A percentile compares a stretch with the other conserved stretches of the same genome.
These are phyloP conservation scores for Heliconius hermathena DNA, from an alignment of 1,140 invertebrate species.

Conservation along the genomic window DNA sequence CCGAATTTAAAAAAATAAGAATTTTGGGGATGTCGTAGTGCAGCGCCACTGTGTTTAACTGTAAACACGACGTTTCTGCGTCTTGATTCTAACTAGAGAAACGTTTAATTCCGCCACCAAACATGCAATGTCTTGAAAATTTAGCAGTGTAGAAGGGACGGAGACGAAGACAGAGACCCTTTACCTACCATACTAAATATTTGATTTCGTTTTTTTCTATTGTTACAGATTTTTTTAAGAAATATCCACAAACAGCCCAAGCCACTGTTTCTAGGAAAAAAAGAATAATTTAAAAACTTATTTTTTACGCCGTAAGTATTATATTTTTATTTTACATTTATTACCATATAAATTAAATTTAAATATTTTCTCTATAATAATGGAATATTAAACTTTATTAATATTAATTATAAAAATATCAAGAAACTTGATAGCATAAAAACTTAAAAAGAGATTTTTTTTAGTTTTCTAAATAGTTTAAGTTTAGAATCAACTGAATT, in stretches of 20 bases:
- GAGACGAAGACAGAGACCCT: too few relatives aligned
- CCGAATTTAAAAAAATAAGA: too few relatives aligned
- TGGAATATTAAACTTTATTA: background rate
- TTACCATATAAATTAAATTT: background rate
- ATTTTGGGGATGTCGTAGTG: too few relatives aligned
- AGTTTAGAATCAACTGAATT: too few relatives aligned
- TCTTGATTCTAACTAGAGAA: background rate
- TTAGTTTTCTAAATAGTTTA: too few relatives aligned
- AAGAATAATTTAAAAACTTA: background rate
- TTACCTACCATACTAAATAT: too few relatives aligned
- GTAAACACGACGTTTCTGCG: background rate
- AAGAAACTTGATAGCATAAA: too few relatives aligned
- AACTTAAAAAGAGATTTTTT: background rate
- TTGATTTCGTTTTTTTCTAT: background rate
- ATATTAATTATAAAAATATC: too few relatives aligned
- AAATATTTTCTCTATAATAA: background rate
- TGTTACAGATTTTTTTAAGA: conserved; percentile 1
- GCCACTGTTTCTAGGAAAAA: conserved; percentile 1
- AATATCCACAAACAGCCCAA: background rate
- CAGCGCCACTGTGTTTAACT: too few relatives aligned
- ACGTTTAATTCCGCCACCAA: too few relatives aligned
- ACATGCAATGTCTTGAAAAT: too few relatives aligned
- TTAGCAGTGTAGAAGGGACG: too few relatives aligned
- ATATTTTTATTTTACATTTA: background rate
- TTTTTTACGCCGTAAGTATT: conserved; percentile 13